Base-by-base conservation (phyloP, 2,888 invertebrate genomes). In the Molanna angustata region DNA sequence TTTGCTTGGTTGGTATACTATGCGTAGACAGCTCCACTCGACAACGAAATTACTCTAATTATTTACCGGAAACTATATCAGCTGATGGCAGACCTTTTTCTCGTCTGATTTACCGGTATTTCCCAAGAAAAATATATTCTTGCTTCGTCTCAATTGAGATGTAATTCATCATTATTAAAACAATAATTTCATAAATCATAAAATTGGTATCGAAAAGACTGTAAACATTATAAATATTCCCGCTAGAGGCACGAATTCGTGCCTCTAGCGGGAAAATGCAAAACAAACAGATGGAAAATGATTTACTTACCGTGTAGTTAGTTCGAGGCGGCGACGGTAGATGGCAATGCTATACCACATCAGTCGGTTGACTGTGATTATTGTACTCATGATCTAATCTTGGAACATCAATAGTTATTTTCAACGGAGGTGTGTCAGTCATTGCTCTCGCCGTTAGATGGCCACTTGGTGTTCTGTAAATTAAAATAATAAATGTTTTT, bases 381-480 rank as follows among this genome's bases (percentile, higher is more conserved):
- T 50, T 41, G 27, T 20, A 2, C 3, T 37, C 37, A 20, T 20
- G n/a, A n/a, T n/a, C n/a, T n/a, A n/a, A n/a, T 35, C 37, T 20
- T n/a, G 19, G 47, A 22, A 22, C 14, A n/a, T 43, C 43, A 2
- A 49, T 50, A 17, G 43, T 18, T n/a, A 50, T 50, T 27, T 44
- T 50, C 43, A 50, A 16, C 22, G 40, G 44, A 1, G 51, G 51
- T 13, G 50, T 39, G 6, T 56, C 52, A 4, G 43, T 44, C 32
- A 35, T 41, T n/a, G 43, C 39, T 4, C 47, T 45, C 3, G 52
- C 39, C 19, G 47, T 33, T 21, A 57, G 32, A 18, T 54, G 57
- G 22, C 57, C 54, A 19, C 57, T 57, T 11, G 42, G 43, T 4
- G 53, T 51, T 27, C 57, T 57, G 19, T 31, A 19, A 43, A 35